Evolutionary conservation across 2,113 vertebrate species (phyloP).

Genomic region (Myotis yumanensis): DNA sequence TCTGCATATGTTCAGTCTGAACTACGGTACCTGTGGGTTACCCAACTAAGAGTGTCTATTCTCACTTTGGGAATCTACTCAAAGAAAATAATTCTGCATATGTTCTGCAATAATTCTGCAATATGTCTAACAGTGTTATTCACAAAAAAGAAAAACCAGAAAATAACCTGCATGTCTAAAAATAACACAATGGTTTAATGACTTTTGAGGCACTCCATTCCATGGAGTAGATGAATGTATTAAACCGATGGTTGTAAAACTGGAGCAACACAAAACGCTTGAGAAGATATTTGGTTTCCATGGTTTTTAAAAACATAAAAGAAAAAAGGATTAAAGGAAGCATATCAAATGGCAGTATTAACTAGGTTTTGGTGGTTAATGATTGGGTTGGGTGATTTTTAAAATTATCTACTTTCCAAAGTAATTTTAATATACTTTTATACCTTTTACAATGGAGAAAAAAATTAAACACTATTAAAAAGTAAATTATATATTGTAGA

Average conservation of each 20-base stretch:
- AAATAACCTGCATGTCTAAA: neutral
- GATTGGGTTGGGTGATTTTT: neutral
- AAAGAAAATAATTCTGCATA: slow-evolving; percentile 33
- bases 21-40: neutral
- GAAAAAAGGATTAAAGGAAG: neutral
- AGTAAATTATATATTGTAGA: neutral
- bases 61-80: neutral
- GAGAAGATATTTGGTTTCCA: neutral
- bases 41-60: neutral
- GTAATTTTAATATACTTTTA: neutral
- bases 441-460: neutral
- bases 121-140: neutral
- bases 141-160: neutral
- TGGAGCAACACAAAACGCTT: neutral
- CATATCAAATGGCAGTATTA: neutral
- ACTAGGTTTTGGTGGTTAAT: neutral
- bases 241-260: neutral
- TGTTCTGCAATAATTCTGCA: neutral
- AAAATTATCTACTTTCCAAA: neutral
- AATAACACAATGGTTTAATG: neutral
- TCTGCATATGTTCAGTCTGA: neutral
- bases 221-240: neutral
- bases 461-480: neutral
- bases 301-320: slow-evolving; percentile 2
- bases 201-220: neutral